Percentiles rank a stretch among this genome's conserved stretches.
Conservation (phyloP, 2,797 vertebrate genomes). For the Psittacula echo region DNA sequence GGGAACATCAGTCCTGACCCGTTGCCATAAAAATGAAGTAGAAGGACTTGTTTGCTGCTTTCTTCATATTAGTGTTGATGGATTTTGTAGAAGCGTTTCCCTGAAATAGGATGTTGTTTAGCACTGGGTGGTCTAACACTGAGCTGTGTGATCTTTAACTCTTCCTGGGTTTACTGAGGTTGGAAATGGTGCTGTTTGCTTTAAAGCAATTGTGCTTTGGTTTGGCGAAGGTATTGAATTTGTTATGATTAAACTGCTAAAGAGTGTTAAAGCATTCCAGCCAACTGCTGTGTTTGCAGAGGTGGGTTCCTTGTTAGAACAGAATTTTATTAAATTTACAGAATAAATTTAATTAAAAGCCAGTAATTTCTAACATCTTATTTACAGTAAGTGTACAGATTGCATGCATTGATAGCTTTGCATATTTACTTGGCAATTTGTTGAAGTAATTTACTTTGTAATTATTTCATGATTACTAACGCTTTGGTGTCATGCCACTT, state of each 20-base stretch:
- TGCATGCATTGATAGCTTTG: conserved; percentile 51
- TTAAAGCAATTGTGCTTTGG: background rate
- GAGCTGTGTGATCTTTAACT: background rate
- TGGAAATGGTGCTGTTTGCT: background rate
- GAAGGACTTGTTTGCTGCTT: background rate
- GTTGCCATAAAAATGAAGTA: background rate
- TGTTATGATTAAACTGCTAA: conserved; percentile 30
- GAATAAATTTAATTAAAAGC: conserved; percentile 60
- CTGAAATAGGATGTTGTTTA: background rate
- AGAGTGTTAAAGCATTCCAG: background rate
- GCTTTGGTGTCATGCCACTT: conserved; percentile 42
- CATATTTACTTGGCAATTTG: conserved; percentile 65
- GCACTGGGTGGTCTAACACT: conserved; percentile 30
- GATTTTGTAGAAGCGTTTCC: background rate
- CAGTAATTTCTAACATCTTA: conserved; percentile 44
- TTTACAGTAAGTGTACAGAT: conserved; percentile 31
- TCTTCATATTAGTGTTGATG: background rate
- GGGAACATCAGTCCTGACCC: background rate
- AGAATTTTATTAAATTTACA: conserved; percentile 52
- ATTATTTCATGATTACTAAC: conserved; percentile 50
- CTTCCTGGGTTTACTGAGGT: background rate
- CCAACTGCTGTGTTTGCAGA: conserved; percentile 14
- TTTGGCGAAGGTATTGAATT: background rate
- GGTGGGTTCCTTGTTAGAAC: conserved; percentile 7
- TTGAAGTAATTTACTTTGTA: conserved; percentile 59